Conservation (phyloP, 2,888 invertebrate species). For the Halictus ligatus region DNA sequence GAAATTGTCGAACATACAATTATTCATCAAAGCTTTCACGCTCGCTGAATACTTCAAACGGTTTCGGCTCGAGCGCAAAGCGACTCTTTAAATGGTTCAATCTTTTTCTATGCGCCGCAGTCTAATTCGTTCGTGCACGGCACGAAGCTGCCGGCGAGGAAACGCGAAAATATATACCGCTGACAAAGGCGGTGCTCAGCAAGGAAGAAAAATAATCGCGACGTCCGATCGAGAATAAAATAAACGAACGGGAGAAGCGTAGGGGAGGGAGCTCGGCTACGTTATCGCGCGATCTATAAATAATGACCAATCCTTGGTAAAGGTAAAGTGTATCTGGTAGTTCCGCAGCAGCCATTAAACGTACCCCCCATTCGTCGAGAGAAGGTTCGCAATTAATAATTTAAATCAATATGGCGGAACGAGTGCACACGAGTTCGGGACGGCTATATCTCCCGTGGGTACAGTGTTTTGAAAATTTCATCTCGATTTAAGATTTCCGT, state of each 20-base stretch:
- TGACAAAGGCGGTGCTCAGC: background rate
- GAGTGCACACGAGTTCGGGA: slow-evolving; percentile 72
- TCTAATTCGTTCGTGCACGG: background rate
- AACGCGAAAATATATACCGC: background rate
- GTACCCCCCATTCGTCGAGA: slow-evolving; percentile 66
- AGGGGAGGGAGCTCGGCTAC: slow-evolving; percentile 26
- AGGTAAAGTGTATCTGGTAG: slow-evolving; percentile 42
- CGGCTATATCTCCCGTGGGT: slow-evolving; percentile 79
- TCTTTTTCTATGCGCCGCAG: slow-evolving; percentile 5
- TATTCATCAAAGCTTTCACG: slow-evolving; percentile 7
- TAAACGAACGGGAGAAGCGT: slow-evolving; percentile 6
- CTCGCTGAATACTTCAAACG: slow-evolving; percentile 2
- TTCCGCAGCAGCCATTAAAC: slow-evolving; percentile 68
- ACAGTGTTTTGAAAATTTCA: slow-evolving; percentile 36
- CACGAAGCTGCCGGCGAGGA: background rate
- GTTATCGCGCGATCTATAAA: slow-evolving; percentile 56
- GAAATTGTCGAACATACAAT: slow-evolving; percentile 1
- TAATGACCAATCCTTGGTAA: slow-evolving; percentile 45
- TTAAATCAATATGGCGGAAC: slow-evolving; percentile 81
- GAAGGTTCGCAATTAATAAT: slow-evolving; percentile 81
- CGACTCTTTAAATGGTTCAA: background rate
- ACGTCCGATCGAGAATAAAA: slow-evolving; percentile 15
- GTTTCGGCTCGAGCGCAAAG: background rate
- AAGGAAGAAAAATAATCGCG: slow-evolving; percentile 23
- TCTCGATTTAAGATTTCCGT: background rate